Conservation (phyloP, 2,113 vertebrate species). For the Lampris megalopsis region DNA sequence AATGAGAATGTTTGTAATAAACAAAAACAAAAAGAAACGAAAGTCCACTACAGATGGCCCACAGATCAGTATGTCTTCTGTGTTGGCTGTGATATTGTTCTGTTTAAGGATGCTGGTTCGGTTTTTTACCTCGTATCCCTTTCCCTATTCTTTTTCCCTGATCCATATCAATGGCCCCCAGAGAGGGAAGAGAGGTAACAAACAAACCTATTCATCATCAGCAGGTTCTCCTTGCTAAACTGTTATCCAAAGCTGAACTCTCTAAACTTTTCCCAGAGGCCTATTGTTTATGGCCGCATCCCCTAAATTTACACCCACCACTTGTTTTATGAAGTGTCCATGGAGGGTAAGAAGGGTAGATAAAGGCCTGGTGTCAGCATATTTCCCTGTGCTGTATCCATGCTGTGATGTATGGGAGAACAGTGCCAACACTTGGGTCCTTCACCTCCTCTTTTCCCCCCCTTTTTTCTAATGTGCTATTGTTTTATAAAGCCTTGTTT, state of each 20-base stretch:
- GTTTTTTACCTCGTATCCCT: slow-evolving; percentile 44
- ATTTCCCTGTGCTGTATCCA: slow-evolving; percentile 73
- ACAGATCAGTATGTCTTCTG: slow-evolving; percentile 47
- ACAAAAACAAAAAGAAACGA: slow-evolving; percentile 25
- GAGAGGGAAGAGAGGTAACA: slow-evolving; percentile 78
- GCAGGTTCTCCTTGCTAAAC: slow-evolving; percentile 77
- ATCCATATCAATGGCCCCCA: slow-evolving; percentile 80
- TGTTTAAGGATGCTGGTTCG: slow-evolving; percentile 67
- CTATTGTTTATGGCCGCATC: slow-evolving; percentile 79
- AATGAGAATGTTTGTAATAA: slow-evolving; percentile 18
- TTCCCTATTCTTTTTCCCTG: slow-evolving; percentile 64
- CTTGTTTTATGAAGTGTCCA: slow-evolving; percentile 83
- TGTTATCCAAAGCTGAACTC: slow-evolving; percentile 81
- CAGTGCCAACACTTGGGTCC: slow-evolving; percentile 62
- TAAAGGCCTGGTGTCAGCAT: slow-evolving; percentile 78
- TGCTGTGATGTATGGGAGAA: slow-evolving; percentile 74
- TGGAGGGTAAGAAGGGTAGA: slow-evolving; percentile 76
- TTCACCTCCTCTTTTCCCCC: slow-evolving; percentile 46
- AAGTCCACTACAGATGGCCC: slow-evolving; percentile 32
- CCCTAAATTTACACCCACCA: slow-evolving; percentile 79
- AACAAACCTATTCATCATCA: slow-evolving; percentile 81
- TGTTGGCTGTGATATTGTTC: slow-evolving; percentile 48
- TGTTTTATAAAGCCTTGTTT: slow-evolving; percentile 76
- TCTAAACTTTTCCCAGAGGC: slow-evolving; percentile 80
- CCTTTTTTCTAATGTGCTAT: slow-evolving; percentile 53